Evolutionary conservation across 2,888 invertebrate genomes (phyloP).

Genomic region (Lasioglossum pauxillum): DNA sequence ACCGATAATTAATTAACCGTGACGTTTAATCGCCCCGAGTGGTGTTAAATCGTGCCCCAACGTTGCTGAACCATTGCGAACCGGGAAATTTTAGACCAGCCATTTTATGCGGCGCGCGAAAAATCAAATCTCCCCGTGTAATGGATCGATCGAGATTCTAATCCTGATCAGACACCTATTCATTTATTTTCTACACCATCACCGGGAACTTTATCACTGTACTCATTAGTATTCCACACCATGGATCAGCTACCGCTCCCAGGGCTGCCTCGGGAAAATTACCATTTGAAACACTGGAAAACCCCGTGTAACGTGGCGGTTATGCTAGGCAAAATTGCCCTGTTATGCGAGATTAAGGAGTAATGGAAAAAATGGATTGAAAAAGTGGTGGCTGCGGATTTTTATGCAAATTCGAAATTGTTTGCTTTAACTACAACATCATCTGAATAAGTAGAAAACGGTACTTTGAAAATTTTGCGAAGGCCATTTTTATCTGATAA

Average conservation of each 20-base stretch:
- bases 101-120: neutral
- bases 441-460: neutral
- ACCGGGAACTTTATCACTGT: neutral
- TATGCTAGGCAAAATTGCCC: neutral
- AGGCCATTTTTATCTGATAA: neutral
- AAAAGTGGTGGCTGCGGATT: neutral
- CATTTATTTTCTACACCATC: conserved; percentile 8
- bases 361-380: conserved; percentile 1
- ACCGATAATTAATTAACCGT: conserved; percentile 10
- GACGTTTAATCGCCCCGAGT: conserved; percentile 18
- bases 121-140: conserved; percentile 4
- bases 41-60: conserved; percentile 14
- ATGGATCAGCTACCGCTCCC: neutral
- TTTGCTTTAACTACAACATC: no score
- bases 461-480: neutral
- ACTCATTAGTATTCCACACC: neutral
- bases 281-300: neutral
- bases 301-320: neutral
- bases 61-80: conserved; percentile 19
- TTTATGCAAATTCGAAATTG: neutral
- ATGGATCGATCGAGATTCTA: conserved; percentile 8
- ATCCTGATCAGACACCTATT: neutral
- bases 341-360: neutral
- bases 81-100: conserved; percentile 5
- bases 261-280: neutral